A percentile compares a stretch with the other conserved stretches of the same genome.
phyloP scores from a whole-genome alignment of 2,113 vertebrate genomes.

The Heptranchias perlo region DNA sequence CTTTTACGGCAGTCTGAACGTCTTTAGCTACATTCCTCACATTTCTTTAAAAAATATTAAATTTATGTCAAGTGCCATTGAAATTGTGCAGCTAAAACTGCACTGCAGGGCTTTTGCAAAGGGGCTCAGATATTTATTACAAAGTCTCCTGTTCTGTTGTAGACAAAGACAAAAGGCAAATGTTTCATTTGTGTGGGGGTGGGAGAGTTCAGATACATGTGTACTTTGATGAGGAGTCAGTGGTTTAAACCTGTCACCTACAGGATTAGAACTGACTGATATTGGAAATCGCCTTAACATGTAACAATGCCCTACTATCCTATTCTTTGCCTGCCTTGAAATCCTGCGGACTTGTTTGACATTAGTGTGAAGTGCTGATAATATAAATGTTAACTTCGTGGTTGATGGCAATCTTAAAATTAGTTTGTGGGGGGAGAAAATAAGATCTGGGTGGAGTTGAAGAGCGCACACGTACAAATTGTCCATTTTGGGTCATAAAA shows the following conservation, averaged over 20 bases:
- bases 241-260: constrained; percentile 19
- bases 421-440: neutral
- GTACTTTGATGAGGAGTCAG: neutral
- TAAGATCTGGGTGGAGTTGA: neutral
- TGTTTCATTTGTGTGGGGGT: neutral
- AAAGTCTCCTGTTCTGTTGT: neutral
- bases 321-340: neutral
- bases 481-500: neutral
- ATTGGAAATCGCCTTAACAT: neutral
- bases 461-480: neutral
- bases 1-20: neutral
- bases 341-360: neutral
- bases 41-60: neutral
- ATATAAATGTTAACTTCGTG: neutral
- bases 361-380: neutral
- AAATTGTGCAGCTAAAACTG: neutral
- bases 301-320: neutral
- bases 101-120: constrained; percentile 5
- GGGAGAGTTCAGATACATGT: neutral
- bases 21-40: neutral
- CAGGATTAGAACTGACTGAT: neutral
- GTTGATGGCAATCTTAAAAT: neutral
- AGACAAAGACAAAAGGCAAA: constrained; percentile 6
- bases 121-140: constrained; percentile 12
- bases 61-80: neutral